Conservation (phyloP, 2,797 vertebrate species). For the Champsocephalus gunnari region DNA sequence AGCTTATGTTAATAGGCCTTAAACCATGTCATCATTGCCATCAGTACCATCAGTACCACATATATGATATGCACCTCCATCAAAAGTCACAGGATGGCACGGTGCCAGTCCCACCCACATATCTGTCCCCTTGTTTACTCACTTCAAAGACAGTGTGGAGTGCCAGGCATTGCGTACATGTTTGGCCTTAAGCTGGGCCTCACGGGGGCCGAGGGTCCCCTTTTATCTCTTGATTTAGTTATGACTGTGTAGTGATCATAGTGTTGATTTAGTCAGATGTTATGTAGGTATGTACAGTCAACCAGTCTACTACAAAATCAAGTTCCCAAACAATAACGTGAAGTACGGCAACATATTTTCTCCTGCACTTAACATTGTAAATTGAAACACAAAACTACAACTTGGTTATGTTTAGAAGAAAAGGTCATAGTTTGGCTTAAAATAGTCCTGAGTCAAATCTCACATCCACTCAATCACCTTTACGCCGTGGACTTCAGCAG, state of each 20-base stretch:
- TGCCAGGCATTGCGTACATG: slow-evolving; percentile 38
- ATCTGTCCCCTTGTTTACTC: slow-evolving; percentile 8
- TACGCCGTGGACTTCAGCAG: too few relatives aligned
- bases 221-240: slow-evolving; percentile 35
- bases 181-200: slow-evolving; percentile 28
- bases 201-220: slow-evolving; percentile 54
- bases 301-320: too few relatives aligned
- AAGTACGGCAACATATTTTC: too few relatives aligned
- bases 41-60: slow-evolving; percentile 43
- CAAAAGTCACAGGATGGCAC: slow-evolving; percentile 55
- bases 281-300: background rate
- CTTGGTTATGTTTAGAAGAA: too few relatives aligned
- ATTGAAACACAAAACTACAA: too few relatives aligned
- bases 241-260: background rate
- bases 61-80: slow-evolving; percentile 34
- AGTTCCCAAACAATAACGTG: too few relatives aligned
- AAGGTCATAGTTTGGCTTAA: too few relatives aligned
- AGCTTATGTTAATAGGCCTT: slow-evolving; percentile 48
- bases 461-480: too few relatives aligned
- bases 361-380: too few relatives aligned
- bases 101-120: slow-evolving; percentile 39
- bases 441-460: too few relatives aligned
- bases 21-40: slow-evolving; percentile 41
- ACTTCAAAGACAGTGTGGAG: slow-evolving; percentile 57
- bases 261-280: background rate